A percentile compares a stretch with the other conserved stretches of the same genome.
phyloP scores from a whole-genome alignment of 2,113 vertebrate species.

The Eptesicus fuscus region DNA sequence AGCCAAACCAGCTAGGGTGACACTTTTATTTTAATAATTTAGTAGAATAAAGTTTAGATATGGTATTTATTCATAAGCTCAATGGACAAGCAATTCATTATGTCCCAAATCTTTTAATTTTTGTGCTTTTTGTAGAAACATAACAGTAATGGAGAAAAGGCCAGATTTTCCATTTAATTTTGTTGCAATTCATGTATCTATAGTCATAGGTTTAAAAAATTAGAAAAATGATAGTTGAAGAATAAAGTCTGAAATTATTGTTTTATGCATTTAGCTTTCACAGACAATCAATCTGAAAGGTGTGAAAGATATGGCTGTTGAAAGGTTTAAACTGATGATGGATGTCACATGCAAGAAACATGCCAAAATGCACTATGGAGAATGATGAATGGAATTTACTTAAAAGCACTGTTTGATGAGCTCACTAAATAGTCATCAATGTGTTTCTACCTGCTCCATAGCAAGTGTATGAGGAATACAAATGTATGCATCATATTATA shows the following conservation, averaged over 20 bases:
- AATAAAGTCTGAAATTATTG: not conserved
- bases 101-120: not conserved
- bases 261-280: not conserved
- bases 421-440: not conserved
- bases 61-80: not conserved
- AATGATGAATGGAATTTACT: not conserved
- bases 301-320: not conserved
- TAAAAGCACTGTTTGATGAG: not conserved
- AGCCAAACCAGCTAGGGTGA: not conserved
- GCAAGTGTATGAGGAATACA: not conserved
- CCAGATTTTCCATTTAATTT: not conserved
- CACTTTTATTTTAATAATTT: not conserved
- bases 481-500: not conserved
- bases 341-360: not conserved
- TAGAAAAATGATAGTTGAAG: not conserved
- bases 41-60: not conserved
- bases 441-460: not conserved
- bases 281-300: not conserved
- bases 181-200: not conserved
- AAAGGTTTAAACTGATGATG: not conserved
- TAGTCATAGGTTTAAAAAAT: not conserved
- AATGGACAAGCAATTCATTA: not conserved
- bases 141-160: not conserved
- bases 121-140: not conserved
- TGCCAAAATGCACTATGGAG: not conserved